Evolutionary conservation across 2,888 invertebrate species (phyloP).

Genomic region (Xanthia icteritia): DNA sequence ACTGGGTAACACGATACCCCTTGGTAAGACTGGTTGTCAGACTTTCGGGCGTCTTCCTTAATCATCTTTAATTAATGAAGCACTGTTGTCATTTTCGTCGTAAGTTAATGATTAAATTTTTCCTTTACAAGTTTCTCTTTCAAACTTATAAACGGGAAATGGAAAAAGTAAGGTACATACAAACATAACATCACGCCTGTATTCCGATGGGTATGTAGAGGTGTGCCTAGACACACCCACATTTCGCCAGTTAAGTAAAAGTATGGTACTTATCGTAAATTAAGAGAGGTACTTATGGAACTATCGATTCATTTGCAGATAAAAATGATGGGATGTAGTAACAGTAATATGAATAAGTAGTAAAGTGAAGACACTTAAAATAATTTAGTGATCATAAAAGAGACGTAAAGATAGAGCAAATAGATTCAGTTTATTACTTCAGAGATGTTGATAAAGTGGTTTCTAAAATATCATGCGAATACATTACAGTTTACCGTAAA

Average conservation of each 20-base stretch:
- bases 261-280: constrained; percentile 34
- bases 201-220: too few species aligned
- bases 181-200: too few species aligned
- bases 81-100: constrained; percentile 36
- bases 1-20: too few species aligned
- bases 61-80: constrained; percentile 49
- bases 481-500: constrained; percentile 21
- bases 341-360: constrained; percentile 36
- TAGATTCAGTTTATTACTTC: constrained; percentile 54
- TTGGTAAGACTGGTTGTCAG: too few species aligned
- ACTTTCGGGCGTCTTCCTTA: too few species aligned
- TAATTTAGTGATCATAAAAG: constrained; percentile 57
- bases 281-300: constrained; percentile 6
- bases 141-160: not conserved
- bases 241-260: constrained; percentile 8
- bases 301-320: constrained; percentile 35
- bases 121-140: constrained; percentile 1
- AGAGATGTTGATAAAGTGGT: constrained; percentile 41
- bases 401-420: constrained; percentile 44
- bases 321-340: constrained; percentile 35
- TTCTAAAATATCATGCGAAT: constrained; percentile 37
- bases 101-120: not conserved
- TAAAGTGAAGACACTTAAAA: constrained; percentile 41
- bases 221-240: too few species aligned
- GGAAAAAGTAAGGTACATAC: constrained; percentile 15